Conservation (phyloP, 2,113 vertebrate species). For the Pedetes capensis region DNA sequence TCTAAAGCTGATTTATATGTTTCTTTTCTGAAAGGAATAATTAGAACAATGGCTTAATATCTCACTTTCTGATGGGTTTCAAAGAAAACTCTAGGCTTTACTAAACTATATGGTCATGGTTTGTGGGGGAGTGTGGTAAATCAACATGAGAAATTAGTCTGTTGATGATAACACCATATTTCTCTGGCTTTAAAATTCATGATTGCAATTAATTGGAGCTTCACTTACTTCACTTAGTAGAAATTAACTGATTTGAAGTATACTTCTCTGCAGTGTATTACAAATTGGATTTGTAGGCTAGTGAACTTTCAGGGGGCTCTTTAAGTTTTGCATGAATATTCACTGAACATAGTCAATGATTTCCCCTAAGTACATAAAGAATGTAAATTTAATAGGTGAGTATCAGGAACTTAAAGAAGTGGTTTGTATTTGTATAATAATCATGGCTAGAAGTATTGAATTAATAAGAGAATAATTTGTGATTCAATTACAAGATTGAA, state of each 20-base stretch:
- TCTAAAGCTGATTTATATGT: constrained; percentile 6
- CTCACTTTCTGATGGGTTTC: not conserved
- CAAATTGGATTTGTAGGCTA: constrained; percentile 52
- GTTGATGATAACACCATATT: not conserved
- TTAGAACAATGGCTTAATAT: not conserved
- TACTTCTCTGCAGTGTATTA: constrained; percentile 30
- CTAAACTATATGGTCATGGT: not conserved
- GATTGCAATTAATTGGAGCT: constrained; percentile 44
- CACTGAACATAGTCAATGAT: not conserved
- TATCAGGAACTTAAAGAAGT: not conserved
- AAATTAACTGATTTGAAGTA: constrained; percentile 57
- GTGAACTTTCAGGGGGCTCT: constrained; percentile 30
- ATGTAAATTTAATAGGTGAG: not conserved
- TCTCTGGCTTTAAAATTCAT: constrained; percentile 52
- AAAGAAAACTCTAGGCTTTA: not conserved
- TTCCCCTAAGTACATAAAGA: not conserved
- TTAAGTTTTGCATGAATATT: constrained; percentile 52
- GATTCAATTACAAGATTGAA: not conserved
- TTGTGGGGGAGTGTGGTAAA: not conserved
- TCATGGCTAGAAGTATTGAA: not conserved
- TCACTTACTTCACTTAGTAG: constrained; percentile 55
- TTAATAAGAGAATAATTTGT: not conserved
- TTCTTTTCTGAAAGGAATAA: constrained; percentile 2
- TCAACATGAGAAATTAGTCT: constrained; percentile 1
- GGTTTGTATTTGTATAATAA: not conserved